A percentile compares a stretch with the other conserved stretches of the same genome.
These are phyloP conservation scores for Kryptopterus vitreolus DNA, from an alignment of 2,797 vertebrate genomes.

Conservation along the genomic window DNA sequence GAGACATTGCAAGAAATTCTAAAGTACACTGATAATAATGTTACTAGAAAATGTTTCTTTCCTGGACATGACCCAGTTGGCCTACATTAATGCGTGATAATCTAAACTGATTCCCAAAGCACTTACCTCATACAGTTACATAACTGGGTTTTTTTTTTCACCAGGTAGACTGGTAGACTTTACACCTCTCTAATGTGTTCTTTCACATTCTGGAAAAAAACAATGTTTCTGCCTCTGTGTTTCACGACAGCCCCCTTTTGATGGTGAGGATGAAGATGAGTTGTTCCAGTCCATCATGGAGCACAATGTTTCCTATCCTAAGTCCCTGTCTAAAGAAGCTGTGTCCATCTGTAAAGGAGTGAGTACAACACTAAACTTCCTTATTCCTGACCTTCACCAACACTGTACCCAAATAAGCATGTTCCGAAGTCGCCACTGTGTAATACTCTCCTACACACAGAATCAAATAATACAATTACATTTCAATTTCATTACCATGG, in stretches of 20 bases:
- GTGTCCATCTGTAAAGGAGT: slow-evolving; percentile 99
- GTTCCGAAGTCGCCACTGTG: neutral
- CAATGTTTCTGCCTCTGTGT: slow-evolving; percentile 12
- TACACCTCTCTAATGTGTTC: slow-evolving; percentile 28
- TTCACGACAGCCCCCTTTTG: slow-evolving; percentile 87
- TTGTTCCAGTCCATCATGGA: slow-evolving; percentile 99
- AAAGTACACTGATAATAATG: neutral
- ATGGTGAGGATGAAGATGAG: slow-evolving; percentile 96
- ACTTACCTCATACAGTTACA: slow-evolving; percentile 31
- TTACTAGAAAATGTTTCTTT: neutral
- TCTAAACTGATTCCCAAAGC: neutral
- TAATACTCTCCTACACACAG: neutral
- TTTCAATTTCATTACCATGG: neutral
- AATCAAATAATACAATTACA: neutral
- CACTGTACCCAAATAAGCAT: neutral
- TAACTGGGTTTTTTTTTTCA: slow-evolving; percentile 13
- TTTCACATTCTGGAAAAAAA: neutral
- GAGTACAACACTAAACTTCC: slow-evolving; percentile 61
- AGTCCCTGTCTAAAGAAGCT: slow-evolving; percentile 95
- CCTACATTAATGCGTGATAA: neutral
- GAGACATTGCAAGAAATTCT: too few relatives aligned
- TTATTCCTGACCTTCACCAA: neutral
- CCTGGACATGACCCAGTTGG: neutral
- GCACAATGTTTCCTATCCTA: slow-evolving; percentile 97
- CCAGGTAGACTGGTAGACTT: slow-evolving; percentile 27